phyloP scores from a whole-genome alignment of 2,113 vertebrate species.

The Corythoichthys haematopterus region DNA sequence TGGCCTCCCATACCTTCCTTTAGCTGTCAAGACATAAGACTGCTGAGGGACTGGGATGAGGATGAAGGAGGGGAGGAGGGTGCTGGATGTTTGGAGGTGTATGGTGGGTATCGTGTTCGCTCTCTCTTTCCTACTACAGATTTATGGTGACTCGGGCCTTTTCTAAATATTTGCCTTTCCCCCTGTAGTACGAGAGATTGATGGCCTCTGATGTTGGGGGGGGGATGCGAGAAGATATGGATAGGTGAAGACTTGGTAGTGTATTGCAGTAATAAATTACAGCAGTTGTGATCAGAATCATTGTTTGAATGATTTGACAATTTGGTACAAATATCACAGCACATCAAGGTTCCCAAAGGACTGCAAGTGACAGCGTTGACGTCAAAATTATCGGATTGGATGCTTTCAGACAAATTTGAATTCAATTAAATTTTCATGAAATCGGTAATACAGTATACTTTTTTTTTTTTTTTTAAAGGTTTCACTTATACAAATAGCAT shows the following conservation, averaged over 20 bases:
- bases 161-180: slow-evolving; percentile 81
- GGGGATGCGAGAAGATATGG: slow-evolving; percentile 27
- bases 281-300: slow-evolving; percentile 2
- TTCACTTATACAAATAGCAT: no score
- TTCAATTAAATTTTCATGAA: no score
- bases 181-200: slow-evolving; percentile 75
- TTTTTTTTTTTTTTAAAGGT: no score
- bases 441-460: no score
- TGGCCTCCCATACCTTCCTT: slow-evolving; percentile 61
- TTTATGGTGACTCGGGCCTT: slow-evolving; percentile 77
- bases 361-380: no score
- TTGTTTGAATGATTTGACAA: no score
- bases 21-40: slow-evolving; percentile 53
- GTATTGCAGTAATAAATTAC: not conserved
- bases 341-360: no score
- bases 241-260: slow-evolving; percentile 41
- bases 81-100: slow-evolving; percentile 38
- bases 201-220: slow-evolving; percentile 73
- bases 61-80: slow-evolving; percentile 33
- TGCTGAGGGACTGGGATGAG: slow-evolving; percentile 53
- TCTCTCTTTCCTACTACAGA: slow-evolving; percentile 71
- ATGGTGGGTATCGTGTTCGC: slow-evolving; percentile 69
- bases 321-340: no score
- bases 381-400: no score
- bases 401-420: no score